These are phyloP conservation scores for Pelobates cultripes DNA, from an alignment of 2,797 vertebrate species.

Conservation along the genomic window DNA sequence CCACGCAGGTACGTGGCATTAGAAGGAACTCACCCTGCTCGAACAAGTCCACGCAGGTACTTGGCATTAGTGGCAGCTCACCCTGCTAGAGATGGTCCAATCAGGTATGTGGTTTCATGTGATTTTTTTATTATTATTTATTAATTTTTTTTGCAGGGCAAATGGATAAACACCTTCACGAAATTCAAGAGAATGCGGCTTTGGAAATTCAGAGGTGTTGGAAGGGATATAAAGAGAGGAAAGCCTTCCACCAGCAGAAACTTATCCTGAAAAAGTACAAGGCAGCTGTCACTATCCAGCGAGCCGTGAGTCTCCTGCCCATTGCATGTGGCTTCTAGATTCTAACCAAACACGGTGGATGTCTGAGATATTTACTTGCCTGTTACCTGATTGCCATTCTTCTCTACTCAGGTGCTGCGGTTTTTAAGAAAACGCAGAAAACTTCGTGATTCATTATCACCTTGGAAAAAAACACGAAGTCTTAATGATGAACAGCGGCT, in stretches of 20 bases:
- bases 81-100: too few relatives aligned
- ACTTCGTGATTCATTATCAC: conserved; percentile 62
- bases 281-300: conserved; percentile 79
- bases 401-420: conserved; percentile 69
- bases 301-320: conserved; percentile 72
- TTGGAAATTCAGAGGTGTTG: conserved; percentile 88
- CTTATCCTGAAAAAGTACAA: conserved; percentile 69
- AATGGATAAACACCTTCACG: conserved; percentile 80
- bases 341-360: too few relatives aligned
- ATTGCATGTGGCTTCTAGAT: neutral
- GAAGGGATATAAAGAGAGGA: conserved; percentile 83
- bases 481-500: conserved; percentile 79
- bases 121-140: too few relatives aligned
- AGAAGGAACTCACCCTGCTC: too few relatives aligned
- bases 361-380: too few relatives aligned
- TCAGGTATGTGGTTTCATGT: too few relatives aligned
- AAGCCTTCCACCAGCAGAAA: conserved; percentile 70
- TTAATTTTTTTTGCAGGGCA: conserved; percentile 78
- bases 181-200: conserved; percentile 82
- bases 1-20: too few relatives aligned
- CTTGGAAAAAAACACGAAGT: conserved; percentile 76
- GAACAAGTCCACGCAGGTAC: too few relatives aligned
- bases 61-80: too few relatives aligned
- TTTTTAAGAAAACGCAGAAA: conserved; percentile 77
- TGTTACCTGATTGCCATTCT: too few relatives aligned